These are phyloP conservation scores for Drosophila heteroneura DNA, from an alignment of 2,888 invertebrate genomes.

Conservation along the genomic window DNA sequence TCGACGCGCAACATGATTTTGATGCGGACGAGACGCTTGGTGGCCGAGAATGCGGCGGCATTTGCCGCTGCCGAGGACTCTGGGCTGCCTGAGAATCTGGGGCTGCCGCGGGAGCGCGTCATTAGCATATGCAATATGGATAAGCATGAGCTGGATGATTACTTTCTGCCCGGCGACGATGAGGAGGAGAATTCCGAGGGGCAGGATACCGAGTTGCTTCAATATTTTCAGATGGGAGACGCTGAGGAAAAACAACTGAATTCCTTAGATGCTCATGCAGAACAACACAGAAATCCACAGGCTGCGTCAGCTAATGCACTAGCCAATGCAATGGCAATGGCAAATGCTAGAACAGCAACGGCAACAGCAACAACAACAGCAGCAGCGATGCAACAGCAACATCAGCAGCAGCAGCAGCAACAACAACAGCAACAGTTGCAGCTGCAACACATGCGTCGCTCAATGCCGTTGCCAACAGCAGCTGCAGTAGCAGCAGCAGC, in stretches of 20 bases:
- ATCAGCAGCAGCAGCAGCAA: conserved; percentile 29
- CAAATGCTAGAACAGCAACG: conserved; percentile 38
- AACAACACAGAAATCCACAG: conserved; percentile 81
- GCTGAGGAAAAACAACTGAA: conserved; percentile 84
- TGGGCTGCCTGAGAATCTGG: conserved; percentile 84
- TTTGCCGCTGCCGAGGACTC: conserved; percentile 66
- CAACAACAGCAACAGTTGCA: conserved; percentile 40
- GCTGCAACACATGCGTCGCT: conserved; percentile 46
- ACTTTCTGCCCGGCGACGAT: conserved; percentile 86
- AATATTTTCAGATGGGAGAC: conserved; percentile 89
- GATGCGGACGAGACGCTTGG: conserved; percentile 85
- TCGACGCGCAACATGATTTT: conserved; percentile 86
- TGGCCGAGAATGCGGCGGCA: conserved; percentile 74
- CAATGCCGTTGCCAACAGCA: conserved; percentile 43
- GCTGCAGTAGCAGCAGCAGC: conserved; percentile 29
- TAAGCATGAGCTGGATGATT: conserved; percentile 93
- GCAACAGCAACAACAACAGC: conserved; percentile 33
- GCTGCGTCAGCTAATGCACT: conserved; percentile 52
- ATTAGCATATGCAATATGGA: conserved; percentile 92
- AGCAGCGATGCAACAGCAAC: conserved; percentile 48
- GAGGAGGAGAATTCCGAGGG: conserved; percentile 90
- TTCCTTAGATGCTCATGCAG: conserved; percentile 84
- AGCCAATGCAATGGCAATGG: conserved; percentile 37
- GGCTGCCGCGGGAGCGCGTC: conserved; percentile 89
- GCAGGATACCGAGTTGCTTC: conserved; percentile 93